These are phyloP conservation scores for Phalloptychus januarius DNA, from an alignment of 2,797 vertebrate species.

Conservation along the genomic window DNA sequence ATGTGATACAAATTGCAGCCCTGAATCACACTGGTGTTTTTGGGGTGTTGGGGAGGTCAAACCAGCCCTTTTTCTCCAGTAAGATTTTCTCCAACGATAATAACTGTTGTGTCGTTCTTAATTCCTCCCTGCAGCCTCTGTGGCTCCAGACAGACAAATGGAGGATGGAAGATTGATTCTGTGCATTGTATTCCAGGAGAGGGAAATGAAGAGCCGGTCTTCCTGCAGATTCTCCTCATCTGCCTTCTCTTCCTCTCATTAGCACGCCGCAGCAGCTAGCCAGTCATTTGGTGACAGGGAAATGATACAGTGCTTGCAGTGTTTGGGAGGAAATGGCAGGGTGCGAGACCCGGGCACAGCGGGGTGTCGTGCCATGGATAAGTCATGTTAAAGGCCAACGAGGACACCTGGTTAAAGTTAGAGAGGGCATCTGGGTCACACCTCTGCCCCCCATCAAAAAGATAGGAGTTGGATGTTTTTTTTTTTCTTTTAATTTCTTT, in stretches of 20 bases:
- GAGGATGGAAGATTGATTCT: conserved; percentile 84
- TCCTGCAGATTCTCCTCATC: conserved; percentile 90
- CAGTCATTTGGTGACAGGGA: conserved; percentile 97
- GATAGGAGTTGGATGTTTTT: neutral
- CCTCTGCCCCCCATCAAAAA: conserved; percentile 33
- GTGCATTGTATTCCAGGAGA: conserved; percentile 73
- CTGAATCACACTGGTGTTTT: conserved; percentile 21
- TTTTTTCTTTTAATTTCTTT: neutral
- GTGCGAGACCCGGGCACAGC: conserved; percentile 83
- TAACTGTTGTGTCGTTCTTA: conserved; percentile 93
- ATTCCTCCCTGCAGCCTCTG: conserved; percentile 93
- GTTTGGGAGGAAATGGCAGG: conserved; percentile 98
- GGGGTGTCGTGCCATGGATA: conserved; percentile 90
- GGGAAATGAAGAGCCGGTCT: conserved; percentile 64
- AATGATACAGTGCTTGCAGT: conserved; percentile 94
- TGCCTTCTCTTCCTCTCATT: conserved; percentile 93
- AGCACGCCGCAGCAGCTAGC: conserved; percentile 84
- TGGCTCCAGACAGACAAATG: conserved; percentile 86
- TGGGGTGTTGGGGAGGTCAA: conserved; percentile 28
- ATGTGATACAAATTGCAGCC: conserved; percentile 55
- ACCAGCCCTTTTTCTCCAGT: conserved; percentile 57
- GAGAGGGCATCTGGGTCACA: conserved; percentile 67
- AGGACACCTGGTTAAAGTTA: conserved; percentile 79
- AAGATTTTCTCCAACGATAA: conserved; percentile 85
- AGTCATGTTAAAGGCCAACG: conserved; percentile 84